These are phyloP conservation scores for Pycnomerus fuliginosus DNA, from an alignment of 2,888 invertebrate genomes.

Conservation along the genomic window DNA sequence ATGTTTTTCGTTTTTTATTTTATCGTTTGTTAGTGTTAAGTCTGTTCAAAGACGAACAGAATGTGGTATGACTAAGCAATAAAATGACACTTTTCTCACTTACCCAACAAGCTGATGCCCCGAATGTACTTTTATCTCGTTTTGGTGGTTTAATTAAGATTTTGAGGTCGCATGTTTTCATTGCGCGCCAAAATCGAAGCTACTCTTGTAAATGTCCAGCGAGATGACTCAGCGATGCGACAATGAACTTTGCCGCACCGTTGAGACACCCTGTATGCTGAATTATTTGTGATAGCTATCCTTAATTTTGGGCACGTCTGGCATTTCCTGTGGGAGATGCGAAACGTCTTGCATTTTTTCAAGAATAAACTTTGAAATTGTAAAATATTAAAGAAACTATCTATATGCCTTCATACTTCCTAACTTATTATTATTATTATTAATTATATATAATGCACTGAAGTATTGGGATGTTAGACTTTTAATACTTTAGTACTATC, in stretches of 20 bases:
- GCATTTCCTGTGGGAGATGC: constrained; percentile 29
- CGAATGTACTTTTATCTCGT: too few species aligned
- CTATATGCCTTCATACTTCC: constrained; percentile 56
- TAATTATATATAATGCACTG: constrained; percentile 53
- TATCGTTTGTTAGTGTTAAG: constrained; percentile 25
- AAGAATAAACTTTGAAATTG: constrained; percentile 45
- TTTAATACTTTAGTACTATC: constrained; percentile 55
- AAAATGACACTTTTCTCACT: constrained; percentile 45
- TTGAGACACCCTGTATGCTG: constrained; percentile 30
- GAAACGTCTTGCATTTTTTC: constrained; percentile 36
- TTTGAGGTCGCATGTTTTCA: too few species aligned
- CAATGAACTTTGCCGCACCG: constrained; percentile 38
- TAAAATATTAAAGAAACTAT: constrained; percentile 51
- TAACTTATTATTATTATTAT: constrained; percentile 51
- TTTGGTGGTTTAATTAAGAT: too few species aligned
- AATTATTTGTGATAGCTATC: constrained; percentile 48
- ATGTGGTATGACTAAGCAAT: constrained; percentile 52
- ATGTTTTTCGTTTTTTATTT: constrained; percentile 2
- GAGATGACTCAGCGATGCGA: too few species aligned
- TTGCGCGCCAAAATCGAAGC: too few species aligned
- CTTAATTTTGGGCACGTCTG: constrained; percentile 48
- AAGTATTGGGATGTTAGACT: constrained; percentile 56
- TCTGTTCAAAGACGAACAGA: constrained; percentile 30
- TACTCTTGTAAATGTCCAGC: constrained; percentile 45
- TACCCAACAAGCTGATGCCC: too few species aligned